Conservation (phyloP, 2,888 invertebrate genomes). For the Chrysolina haemoptera region DNA sequence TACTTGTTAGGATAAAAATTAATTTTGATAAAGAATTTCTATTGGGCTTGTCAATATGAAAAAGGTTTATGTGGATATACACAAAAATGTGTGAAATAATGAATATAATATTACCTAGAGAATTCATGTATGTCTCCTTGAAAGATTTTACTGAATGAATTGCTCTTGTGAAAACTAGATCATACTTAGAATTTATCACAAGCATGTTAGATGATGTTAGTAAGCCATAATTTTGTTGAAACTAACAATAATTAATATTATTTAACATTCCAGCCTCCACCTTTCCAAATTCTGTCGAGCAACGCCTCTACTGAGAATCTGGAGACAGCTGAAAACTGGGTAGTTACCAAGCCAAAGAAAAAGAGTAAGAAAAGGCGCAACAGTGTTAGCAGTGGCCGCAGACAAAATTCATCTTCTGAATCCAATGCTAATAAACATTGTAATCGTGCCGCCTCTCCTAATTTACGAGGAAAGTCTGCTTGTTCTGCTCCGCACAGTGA, state of each 20-base stretch:
- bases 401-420: slow-evolving; percentile 39
- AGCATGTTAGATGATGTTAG: too few relatives aligned
- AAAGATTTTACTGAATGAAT: too few relatives aligned
- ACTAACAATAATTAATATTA: neutral
- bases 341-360: slow-evolving; percentile 87
- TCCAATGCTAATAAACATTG: slow-evolving; percentile 36
- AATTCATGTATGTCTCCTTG: too few relatives aligned
- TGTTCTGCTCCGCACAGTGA: slow-evolving; percentile 87
- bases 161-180: too few relatives aligned
- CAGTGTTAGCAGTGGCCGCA: slow-evolving; percentile 67
- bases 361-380: slow-evolving; percentile 81
- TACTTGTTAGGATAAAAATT: too few relatives aligned
- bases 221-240: too few relatives aligned
- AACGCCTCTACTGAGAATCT: slow-evolving; percentile 65
- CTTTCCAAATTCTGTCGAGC: slow-evolving; percentile 61
- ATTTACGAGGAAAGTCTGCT: slow-evolving; percentile 77
- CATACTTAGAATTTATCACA: too few relatives aligned
- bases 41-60: too few relatives aligned
- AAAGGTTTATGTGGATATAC: too few relatives aligned
- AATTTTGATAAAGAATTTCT: too few relatives aligned
- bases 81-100: too few relatives aligned
- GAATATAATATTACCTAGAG: too few relatives aligned
- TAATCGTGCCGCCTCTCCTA: slow-evolving; percentile 58
- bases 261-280: slow-evolving; percentile 51
- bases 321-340: slow-evolving; percentile 84